Evolutionary conservation across 1,140 invertebrate species (phyloP).

Genomic region (Pissodes strobi): DNA sequence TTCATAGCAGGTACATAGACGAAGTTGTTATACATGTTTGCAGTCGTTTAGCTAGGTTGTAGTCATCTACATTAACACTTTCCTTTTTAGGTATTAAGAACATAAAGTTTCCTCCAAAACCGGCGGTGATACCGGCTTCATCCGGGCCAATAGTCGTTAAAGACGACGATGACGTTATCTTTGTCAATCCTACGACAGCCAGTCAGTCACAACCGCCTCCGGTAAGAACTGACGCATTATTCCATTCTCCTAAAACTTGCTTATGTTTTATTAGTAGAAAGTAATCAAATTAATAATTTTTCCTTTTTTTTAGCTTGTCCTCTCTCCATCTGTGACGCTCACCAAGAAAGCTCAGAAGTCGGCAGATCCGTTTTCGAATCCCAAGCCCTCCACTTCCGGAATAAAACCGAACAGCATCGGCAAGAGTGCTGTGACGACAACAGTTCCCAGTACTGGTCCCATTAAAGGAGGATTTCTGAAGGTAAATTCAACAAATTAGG

Average conservation of each 20-base stretch:
- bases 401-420: not conserved
- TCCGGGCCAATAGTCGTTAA: constrained; percentile 24
- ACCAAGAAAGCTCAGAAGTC: not conserved
- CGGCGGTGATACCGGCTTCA: not conserved
- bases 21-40: too few relatives aligned
- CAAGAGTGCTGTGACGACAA: not conserved
- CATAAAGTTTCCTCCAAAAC: constrained; percentile 40
- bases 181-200: constrained; percentile 34
- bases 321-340: constrained; percentile 12
- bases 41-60: too few relatives aligned
- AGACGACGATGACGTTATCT: constrained; percentile 49
- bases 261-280: not conserved
- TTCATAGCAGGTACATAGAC: constrained; percentile 47
- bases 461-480: constrained; percentile 24
- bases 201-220: constrained; percentile 7
- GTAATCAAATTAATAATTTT: not conserved
- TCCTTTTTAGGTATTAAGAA: constrained; percentile 45
- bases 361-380: not conserved
- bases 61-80: too few relatives aligned
- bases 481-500: not conserved
- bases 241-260: too few relatives aligned
- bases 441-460: not conserved
- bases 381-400: constrained; percentile 1
- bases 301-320: not conserved
- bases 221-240: not conserved